These are phyloP conservation scores for Diorhabda sublineata DNA, from an alignment of 1,140 invertebrate species.

Conservation along the genomic window DNA sequence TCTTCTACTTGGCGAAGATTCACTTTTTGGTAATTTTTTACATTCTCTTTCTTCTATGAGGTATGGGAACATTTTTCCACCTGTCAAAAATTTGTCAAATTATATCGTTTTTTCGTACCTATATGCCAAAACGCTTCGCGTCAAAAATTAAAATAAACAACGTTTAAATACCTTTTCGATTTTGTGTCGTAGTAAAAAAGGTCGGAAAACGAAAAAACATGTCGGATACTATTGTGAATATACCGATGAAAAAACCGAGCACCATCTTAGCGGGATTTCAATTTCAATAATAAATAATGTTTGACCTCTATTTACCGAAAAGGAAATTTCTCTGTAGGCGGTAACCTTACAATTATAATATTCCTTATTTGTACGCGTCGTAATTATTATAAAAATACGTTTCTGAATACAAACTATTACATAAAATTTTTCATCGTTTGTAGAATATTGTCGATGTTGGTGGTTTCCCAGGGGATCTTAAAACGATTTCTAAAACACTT, in stretches of 20 bases:
- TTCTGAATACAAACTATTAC: not conserved
- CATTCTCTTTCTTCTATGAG: slow-evolving; percentile 33
- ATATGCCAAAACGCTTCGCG: slow-evolving; percentile 3
- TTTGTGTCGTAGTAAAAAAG: slow-evolving; percentile 12
- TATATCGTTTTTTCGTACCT: not conserved
- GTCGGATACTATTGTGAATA: not conserved
- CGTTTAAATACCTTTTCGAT: slow-evolving; percentile 5
- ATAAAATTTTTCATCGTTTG: not conserved
- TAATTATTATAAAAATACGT: not conserved
- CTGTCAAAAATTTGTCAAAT: slow-evolving; percentile 36
- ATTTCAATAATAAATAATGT: slow-evolving; percentile 4
- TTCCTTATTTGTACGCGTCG: not conserved
- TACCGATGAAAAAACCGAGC: slow-evolving; percentile 7
- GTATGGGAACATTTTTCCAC: slow-evolving; percentile 42
- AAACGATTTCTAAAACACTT: no score
- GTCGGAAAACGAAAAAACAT: slow-evolving; percentile 18
- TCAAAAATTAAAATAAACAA: slow-evolving; percentile 7
- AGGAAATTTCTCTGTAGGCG: slow-evolving; percentile 17
- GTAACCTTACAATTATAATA: not conserved
- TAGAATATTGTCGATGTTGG: not conserved
- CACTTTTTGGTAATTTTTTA: slow-evolving; percentile 26
- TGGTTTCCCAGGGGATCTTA: not conserved
- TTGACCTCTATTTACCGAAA: slow-evolving; percentile 11
- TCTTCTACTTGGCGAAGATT: slow-evolving; percentile 20
- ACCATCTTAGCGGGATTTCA: slow-evolving; percentile 6